phyloP scores from a whole-genome alignment of 2,888 invertebrate species.

The Hoplodrina blanda region DNA sequence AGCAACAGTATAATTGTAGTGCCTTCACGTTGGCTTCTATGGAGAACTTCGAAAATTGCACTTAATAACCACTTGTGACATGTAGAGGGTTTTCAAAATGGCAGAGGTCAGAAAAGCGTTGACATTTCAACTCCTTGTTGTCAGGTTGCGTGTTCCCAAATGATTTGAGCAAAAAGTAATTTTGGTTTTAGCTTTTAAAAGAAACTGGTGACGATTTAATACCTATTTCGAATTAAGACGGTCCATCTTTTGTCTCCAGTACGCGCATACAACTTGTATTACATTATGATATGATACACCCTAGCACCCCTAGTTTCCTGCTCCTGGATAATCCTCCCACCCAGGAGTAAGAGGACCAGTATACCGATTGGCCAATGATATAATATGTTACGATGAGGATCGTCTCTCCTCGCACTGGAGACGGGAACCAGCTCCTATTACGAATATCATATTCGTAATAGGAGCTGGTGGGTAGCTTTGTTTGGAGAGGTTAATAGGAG shows the following conservation, averaged over 20 bases:
- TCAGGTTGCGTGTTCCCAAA: conserved; percentile 12
- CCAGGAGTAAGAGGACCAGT: no score
- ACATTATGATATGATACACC: no score
- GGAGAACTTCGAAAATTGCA: conserved; percentile 36
- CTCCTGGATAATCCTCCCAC: no score
- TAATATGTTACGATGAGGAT: not conserved
- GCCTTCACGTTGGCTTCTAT: conserved; percentile 5
- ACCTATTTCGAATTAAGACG: no score
- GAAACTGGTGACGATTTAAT: not conserved
- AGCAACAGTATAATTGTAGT: conserved; percentile 39
- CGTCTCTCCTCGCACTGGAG: not conserved
- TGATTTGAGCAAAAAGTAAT: not conserved
- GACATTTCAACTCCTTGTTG: conserved; percentile 50
- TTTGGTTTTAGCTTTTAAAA: not conserved
- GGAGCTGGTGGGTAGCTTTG: no score
- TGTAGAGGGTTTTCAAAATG: conserved; percentile 41
- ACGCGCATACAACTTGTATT: no score
- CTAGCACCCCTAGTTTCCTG: no score
- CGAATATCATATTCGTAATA: no score
- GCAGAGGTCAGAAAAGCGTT: conserved; percentile 38
- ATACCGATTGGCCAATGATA: not conserved
- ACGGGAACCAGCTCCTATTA: not conserved
- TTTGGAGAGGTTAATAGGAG: no score
- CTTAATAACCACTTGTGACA: conserved; percentile 39
- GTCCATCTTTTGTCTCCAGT: no score